These are phyloP conservation scores for Datnioides undecimradiatus DNA, from an alignment of 2,113 vertebrate genomes.

Conservation along the genomic window DNA sequence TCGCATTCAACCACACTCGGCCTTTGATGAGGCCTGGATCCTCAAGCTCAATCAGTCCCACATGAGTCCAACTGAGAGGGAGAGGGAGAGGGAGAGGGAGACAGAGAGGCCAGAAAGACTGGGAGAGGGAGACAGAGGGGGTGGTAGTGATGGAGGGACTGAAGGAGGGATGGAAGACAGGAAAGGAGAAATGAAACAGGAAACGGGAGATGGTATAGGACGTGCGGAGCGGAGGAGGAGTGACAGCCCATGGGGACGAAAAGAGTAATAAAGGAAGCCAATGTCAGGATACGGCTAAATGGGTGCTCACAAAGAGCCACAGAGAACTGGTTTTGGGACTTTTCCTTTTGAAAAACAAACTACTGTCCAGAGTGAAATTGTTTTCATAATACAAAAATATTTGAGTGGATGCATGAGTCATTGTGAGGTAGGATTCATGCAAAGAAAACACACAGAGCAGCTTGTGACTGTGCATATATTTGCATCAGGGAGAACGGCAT, in stretches of 20 bases:
- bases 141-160: slow-evolving; percentile 50
- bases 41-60: slow-evolving; percentile 87
- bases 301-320: slow-evolving; percentile 50
- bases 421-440: slow-evolving; percentile 32
- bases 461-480: slow-evolving; percentile 72
- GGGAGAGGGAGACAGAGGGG: slow-evolving; percentile 62
- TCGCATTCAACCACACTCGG: slow-evolving; percentile 84
- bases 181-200: slow-evolving; percentile 57
- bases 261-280: slow-evolving; percentile 49
- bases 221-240: slow-evolving; percentile 46
- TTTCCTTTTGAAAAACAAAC: slow-evolving; percentile 55
- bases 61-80: slow-evolving; percentile 82
- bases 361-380: slow-evolving; percentile 46
- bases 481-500: slow-evolving; percentile 23
- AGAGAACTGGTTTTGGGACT: slow-evolving; percentile 39
- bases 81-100: slow-evolving; percentile 65
- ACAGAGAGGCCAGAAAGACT: slow-evolving; percentile 47
- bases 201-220: slow-evolving; percentile 53
- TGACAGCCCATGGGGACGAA: slow-evolving; percentile 56
- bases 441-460: slow-evolving; percentile 39
- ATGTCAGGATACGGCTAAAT: slow-evolving; percentile 43
- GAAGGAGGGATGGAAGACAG: slow-evolving; percentile 50
- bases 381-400: slow-evolving; percentile 59
- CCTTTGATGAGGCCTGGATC: slow-evolving; percentile 88
- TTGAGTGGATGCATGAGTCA: slow-evolving; percentile 56